Evolutionary conservation across 1,140 invertebrate genomes (phyloP), one percentile per base, ranked within the genome.

Genomic region (Camponotus pennsylvanicus): DNA sequence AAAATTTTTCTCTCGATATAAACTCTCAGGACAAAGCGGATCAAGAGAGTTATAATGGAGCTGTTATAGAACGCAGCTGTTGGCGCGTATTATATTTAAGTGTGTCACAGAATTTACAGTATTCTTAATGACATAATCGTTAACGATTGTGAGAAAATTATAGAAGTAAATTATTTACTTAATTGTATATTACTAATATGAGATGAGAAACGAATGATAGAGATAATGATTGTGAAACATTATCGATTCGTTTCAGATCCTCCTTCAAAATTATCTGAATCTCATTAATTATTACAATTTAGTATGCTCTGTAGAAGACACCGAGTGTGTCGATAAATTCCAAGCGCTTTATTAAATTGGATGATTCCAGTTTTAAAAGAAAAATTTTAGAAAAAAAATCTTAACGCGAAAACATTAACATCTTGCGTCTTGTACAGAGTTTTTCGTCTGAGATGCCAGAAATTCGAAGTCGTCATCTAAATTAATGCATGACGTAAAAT

Each of bases 401-500:
- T 79, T 40, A 66, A 37, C 32, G 40, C 4, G 37, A 21, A 8
- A 21, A 66, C n/a, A 49, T 52, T 79, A 55, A 40, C 1, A 7
- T 7, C 7, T 21, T 32, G 34, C 21, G 59, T 55, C 15, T 55
- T 55, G 52, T 7, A 9, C 13, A 55, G 63, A 73, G 13, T 84
- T 87, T 77, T n/a, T 32, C 15, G 7, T 32, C 64, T 64, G 73
- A 67, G 21, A 49, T 37, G 77, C 40, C 73, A 73, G 89, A 90
- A 88, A 88, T 86, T 91, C 75, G n/a, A 61, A 64, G n/a, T 84
- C 32, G 49, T 34, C 40, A 57, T 40, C 55, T 66, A 32, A 59
- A 42, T 71, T 37, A 64, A 73, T 86, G 66, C 49, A 61, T 78
- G 59, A 75, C 52, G 70, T 69, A 61, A 66, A 90, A 87, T 90